Evolutionary conservation across 1,140 invertebrate species (phyloP), one percentile per base, ranked within the genome.

Genomic region (Mya arenaria): DNA sequence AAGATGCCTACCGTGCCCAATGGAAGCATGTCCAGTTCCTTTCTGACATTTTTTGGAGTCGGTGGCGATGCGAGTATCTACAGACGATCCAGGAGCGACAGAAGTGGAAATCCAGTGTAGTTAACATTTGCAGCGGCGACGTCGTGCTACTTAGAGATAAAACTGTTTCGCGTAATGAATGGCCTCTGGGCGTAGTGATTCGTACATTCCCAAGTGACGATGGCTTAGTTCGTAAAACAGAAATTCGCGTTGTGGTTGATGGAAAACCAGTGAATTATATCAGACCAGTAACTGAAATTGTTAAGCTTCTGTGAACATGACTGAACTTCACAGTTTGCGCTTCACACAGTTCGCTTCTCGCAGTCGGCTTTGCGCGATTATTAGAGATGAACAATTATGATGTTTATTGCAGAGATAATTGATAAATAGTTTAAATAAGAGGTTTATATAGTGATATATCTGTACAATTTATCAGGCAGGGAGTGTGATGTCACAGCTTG

Each of bases 131-230:
- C 28, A 41, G 37, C 39, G 78, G 55, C 4, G 85, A 86, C 30
- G 44, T 85, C 25, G 83, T 85, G 1, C 63, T 85, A 0, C 28
- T 86, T 15, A 79, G 36, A 32, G 83, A 85, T n/a, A 65, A 77
- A 4, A 2, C 19, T 25, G 25, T 82, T 1, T 17, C n/a, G 60
- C 44, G 85, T 34, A 83, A 63, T 52, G 37, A 81, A 68, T 86
- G 83, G 85, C 60, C 78, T 4, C 8, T 86, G 17, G 83, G 73
- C 23, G 37, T 68, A 37, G 71, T 86, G 1, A 48, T 28, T 0
- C 39, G 80, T 28, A 34, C 77, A 15, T 65, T 83, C 36, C 48
- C 41, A 36, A 79, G 71, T 58, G 63, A 75, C 4, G 82, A 86
- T 44, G 37, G 60, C 25, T 19, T 65, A 37, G 82, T 86, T 0